Conservation (phyloP, 2,797 vertebrate genomes). For the Sebastes taczanowskii region DNA sequence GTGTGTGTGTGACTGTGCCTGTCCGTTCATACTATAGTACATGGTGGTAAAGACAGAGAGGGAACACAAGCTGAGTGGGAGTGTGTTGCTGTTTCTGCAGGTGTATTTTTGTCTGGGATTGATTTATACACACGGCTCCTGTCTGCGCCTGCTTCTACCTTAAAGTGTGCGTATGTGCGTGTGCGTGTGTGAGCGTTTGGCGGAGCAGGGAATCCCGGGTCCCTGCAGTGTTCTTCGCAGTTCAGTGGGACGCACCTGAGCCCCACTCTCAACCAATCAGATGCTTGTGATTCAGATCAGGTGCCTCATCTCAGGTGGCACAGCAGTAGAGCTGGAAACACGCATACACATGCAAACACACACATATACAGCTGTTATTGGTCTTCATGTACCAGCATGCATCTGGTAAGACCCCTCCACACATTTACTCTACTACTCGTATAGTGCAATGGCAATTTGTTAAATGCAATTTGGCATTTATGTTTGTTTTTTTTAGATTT, state of each 20-base stretch:
- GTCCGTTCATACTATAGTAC: background rate
- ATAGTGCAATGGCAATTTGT: background rate
- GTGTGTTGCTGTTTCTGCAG: slow-evolving; percentile 25
- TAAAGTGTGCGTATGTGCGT: background rate
- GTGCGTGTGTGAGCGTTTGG: background rate
- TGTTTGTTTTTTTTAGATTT: background rate
- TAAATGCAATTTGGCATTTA: background rate
- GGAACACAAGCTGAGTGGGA: background rate
- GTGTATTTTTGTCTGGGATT: slow-evolving; percentile 21
- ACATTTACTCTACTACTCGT: background rate
- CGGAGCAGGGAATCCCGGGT: slow-evolving; percentile 54
- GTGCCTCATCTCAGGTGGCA: slow-evolving; percentile 51
- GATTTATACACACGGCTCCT: slow-evolving; percentile 26
- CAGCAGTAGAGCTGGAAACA: slow-evolving; percentile 24
- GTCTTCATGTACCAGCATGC: slow-evolving; percentile 2
- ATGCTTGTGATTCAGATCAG: slow-evolving; percentile 65
- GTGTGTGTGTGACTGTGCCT: background rate
- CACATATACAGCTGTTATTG: background rate
- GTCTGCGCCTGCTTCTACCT: background rate
- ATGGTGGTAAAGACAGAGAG: background rate
- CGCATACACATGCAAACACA: slow-evolving; percentile 9
- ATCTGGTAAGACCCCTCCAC: background rate
- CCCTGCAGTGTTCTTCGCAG: slow-evolving; percentile 49
- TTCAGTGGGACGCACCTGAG: slow-evolving; percentile 71
- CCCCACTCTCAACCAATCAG: slow-evolving; percentile 56